phyloP scores from a whole-genome alignment of 2,797 vertebrate genomes.

The Galago senegalensis region DNA sequence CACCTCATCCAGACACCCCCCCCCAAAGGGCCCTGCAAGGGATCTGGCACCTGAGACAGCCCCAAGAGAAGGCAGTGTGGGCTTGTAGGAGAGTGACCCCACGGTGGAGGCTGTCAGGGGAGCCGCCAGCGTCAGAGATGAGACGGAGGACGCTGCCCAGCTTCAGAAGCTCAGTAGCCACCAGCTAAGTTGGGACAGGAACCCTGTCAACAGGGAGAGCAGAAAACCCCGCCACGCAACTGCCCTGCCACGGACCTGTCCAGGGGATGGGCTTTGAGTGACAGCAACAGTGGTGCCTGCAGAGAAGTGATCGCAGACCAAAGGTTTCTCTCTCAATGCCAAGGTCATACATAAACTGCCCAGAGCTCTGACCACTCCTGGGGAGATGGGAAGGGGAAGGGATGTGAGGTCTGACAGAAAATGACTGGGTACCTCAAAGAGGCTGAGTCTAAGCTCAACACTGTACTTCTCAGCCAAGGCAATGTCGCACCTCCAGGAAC shows the following conservation, averaged over 20 bases:
- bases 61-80: not conserved
- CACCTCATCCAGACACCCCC: not conserved
- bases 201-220: not conserved
- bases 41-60: not conserved
- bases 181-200: not conserved
- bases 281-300: not conserved
- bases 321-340: not conserved
- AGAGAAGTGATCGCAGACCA: not conserved
- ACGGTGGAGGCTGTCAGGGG: not conserved
- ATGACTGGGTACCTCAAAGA: not conserved
- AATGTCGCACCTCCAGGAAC: not conserved
- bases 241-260: not conserved
- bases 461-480: not conserved
- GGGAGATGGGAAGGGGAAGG: not conserved
- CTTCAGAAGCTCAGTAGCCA: slow-evolving; percentile 1
- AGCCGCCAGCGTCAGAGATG: not conserved
- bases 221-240: not conserved
- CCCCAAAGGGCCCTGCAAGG: not conserved
- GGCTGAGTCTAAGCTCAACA: not conserved
- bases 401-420: not conserved
- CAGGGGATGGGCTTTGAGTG: not conserved
- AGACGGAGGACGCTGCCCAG: not conserved
- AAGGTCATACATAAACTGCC: not conserved
- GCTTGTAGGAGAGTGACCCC: not conserved
- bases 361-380: not conserved